phyloP scores from a whole-genome alignment of 1,140 invertebrate genomes.

The Drosophila lacteicornis region DNA sequence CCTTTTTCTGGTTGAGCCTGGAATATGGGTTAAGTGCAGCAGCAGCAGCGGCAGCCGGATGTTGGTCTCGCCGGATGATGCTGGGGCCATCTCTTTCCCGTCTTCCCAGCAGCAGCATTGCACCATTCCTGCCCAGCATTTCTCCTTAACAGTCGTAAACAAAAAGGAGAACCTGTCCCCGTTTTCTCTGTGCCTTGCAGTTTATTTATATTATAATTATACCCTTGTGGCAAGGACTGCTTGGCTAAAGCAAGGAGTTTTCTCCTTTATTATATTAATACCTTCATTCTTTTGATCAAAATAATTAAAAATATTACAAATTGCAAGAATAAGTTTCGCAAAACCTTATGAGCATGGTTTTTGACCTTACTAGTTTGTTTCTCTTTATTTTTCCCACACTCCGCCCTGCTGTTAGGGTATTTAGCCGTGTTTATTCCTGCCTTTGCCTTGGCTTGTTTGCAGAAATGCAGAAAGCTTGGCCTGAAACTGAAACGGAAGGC shows the following conservation, averaged over 20 bases:
- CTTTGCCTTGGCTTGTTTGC: constrained; percentile 23
- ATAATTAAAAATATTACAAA: neutral
- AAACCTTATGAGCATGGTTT: neutral
- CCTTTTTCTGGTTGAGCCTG: constrained; percentile 46
- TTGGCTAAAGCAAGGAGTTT: neutral
- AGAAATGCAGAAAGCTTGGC: constrained; percentile 53
- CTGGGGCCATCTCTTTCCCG: constrained; percentile 19
- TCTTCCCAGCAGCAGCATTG: neutral
- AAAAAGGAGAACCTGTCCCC: constrained; percentile 61
- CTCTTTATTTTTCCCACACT: neutral
- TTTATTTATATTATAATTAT: constrained; percentile 42
- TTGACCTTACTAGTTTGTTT: neutral
- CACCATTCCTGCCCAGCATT: constrained; percentile 28
- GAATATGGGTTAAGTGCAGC: constrained; percentile 79
- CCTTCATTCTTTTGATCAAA: too few species aligned
- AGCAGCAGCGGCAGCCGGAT: constrained; percentile 17
- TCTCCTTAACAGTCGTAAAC: constrained; percentile 64
- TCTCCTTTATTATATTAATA: neutral
- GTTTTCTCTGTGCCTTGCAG: constrained; percentile 23
- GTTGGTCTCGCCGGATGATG: constrained; percentile 57
- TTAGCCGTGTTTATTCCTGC: constrained; percentile 9
- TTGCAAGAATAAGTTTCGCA: neutral
- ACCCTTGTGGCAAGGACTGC: constrained; percentile 1
- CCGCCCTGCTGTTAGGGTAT: neutral
- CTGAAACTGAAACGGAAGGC: constrained; percentile 64